These are phyloP conservation scores for Arvicanthis niloticus DNA, from an alignment of 2,113 vertebrate genomes.

Conservation along the genomic window DNA sequence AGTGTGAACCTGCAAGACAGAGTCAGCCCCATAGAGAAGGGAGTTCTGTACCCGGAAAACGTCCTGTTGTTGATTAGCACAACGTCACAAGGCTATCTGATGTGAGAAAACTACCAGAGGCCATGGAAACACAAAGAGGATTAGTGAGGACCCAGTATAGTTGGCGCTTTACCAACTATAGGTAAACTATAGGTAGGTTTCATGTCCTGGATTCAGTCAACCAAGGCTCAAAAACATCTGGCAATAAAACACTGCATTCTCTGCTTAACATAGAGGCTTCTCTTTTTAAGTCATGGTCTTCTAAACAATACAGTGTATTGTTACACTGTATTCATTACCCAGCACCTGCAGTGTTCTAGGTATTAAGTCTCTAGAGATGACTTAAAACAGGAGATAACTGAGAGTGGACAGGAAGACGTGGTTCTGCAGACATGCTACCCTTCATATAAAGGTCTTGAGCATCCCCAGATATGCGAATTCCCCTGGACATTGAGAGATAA, in stretches of 20 bases:
- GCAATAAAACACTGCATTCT: not conserved
- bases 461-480: not conserved
- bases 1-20: not conserved
- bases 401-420: not conserved
- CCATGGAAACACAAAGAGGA: not conserved
- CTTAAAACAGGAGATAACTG: not conserved
- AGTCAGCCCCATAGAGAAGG: not conserved
- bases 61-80: not conserved
- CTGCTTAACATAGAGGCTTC: not conserved
- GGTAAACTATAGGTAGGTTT: too few species aligned
- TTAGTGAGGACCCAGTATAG: not conserved
- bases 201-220: not conserved
- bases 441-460: not conserved
- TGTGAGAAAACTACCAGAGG: not conserved
- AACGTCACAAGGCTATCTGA: accelerated
- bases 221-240: not conserved
- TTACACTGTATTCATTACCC: too few species aligned
- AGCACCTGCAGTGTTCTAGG: too few species aligned
- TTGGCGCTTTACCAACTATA: not conserved
- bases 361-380: not conserved
- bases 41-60: not conserved
- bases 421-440: not conserved
- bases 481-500: not conserved
- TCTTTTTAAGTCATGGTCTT: not conserved
- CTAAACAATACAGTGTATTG: too few species aligned